Evolutionary conservation across 2,797 vertebrate genomes (phyloP).

Genomic region (Platyrinchus mystaceus): DNA sequence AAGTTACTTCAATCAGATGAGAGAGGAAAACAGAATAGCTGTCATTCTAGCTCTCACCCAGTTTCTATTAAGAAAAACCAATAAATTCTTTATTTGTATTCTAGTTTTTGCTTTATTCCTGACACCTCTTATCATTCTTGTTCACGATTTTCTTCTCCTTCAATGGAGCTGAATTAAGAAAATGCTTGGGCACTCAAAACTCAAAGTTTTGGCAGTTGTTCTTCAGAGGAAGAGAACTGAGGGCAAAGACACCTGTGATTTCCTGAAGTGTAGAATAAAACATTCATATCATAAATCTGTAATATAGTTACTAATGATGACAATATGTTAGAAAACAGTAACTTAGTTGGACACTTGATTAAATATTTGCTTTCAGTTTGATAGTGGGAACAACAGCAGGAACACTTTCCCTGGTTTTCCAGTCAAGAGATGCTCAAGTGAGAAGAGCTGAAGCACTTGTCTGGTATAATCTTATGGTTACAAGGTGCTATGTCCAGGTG

Average conservation of each 20-base stretch:
- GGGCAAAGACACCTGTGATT: background rate
- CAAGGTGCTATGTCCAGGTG: background rate
- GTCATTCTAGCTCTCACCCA: background rate
- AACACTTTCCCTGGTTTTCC: background rate
- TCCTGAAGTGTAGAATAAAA: background rate
- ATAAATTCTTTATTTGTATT: background rate
- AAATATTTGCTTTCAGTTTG: background rate
- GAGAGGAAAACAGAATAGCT: background rate
- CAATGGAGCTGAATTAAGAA: background rate
- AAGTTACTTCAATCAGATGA: background rate
- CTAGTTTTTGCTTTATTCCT: background rate
- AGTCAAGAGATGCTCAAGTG: background rate
- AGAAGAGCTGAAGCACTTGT: background rate
- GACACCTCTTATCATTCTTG: background rate
- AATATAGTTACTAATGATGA: background rate
- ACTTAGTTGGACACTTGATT: background rate
- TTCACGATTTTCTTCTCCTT: background rate
- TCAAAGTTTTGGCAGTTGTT: background rate
- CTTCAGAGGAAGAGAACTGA: background rate
- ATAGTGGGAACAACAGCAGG: background rate
- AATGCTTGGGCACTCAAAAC: background rate
- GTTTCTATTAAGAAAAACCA: background rate
- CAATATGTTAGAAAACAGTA: background rate
- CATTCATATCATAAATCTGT: background rate
- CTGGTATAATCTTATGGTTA: background rate